These are phyloP conservation scores for Drosophila mayri DNA, from an alignment of 1,140 invertebrate genomes.

Conservation along the genomic window DNA sequence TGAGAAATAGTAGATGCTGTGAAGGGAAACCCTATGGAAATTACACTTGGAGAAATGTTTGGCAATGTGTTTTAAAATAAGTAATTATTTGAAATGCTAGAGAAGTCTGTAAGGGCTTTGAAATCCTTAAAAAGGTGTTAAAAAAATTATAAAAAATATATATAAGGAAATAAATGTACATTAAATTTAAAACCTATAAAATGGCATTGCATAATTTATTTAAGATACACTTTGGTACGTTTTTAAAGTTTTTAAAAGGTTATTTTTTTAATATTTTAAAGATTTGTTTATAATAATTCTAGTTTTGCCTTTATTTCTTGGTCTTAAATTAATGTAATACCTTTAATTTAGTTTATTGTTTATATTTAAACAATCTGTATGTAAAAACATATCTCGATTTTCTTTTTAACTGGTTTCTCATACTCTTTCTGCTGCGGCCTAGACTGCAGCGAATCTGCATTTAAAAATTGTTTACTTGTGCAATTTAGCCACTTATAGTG, in stretches of 20 bases:
- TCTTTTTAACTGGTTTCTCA: background rate
- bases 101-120: background rate
- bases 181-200: background rate
- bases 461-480: slow-evolving; percentile 65
- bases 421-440: slow-evolving; percentile 1
- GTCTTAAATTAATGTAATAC: background rate
- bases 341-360: background rate
- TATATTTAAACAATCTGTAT: background rate
- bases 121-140: too few species aligned
- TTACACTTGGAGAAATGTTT: slow-evolving; percentile 5
- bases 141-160: background rate
- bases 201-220: too few species aligned
- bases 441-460: slow-evolving; percentile 28
- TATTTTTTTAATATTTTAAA: too few species aligned
- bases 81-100: background rate
- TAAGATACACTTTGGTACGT: too few species aligned
- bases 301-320: background rate
- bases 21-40: too few species aligned
- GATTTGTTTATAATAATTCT: too few species aligned
- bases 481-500: slow-evolving; percentile 58
- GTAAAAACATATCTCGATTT: background rate
- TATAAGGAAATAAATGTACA: too few species aligned
- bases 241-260: too few species aligned
- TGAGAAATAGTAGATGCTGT: background rate
- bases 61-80: background rate